phyloP scores from a whole-genome alignment of 2,797 vertebrate genomes.

The Pantherophis vulpinus region DNA sequence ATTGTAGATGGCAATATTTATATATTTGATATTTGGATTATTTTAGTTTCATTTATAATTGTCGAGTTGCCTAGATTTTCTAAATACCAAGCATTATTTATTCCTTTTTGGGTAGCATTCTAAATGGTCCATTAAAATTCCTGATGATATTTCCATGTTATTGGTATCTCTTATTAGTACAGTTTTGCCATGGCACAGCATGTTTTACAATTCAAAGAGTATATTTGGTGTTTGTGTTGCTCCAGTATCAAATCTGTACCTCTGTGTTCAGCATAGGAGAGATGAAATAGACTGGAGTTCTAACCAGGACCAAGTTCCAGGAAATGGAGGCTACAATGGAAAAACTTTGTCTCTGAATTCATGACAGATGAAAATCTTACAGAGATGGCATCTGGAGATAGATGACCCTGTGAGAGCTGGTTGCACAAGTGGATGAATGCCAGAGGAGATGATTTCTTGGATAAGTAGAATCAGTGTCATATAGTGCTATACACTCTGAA shows the following conservation, averaged over 20 bases:
- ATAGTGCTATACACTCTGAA: neutral
- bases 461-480: neutral
- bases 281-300: neutral
- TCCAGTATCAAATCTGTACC: slow-evolving; percentile 21
- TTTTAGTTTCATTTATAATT: neutral
- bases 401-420: neutral
- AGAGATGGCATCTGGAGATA: neutral
- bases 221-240: neutral
- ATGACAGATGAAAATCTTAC: neutral
- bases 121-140: neutral
- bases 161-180: neutral
- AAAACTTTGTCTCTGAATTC: neutral
- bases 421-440: neutral
- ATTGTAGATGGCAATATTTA: neutral
- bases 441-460: neutral
- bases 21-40: neutral
- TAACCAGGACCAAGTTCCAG: neutral
- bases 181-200: neutral
- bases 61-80: neutral
- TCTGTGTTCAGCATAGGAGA: neutral
- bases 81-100: neutral
- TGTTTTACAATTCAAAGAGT: neutral
- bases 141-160: neutral
- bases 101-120: neutral
- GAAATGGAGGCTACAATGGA: neutral